These are phyloP conservation scores for Percina caprodes DNA, from an alignment of 2,113 vertebrate species.

Conservation along the genomic window DNA sequence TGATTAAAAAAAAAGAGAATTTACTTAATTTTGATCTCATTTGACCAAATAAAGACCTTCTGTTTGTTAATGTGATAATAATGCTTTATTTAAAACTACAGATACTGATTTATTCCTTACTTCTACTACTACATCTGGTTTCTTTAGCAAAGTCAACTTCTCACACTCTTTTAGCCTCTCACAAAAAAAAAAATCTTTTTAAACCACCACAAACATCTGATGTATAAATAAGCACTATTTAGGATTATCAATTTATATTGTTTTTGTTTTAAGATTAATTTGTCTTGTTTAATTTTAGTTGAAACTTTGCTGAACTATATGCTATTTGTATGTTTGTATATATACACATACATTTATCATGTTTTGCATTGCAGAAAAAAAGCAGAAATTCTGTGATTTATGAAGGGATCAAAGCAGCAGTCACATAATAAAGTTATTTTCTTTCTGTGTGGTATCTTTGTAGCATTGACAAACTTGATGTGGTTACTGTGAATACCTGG, in stretches of 20 bases:
- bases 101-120: too few relatives aligned
- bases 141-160: too few relatives aligned
- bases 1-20: neutral
- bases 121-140: too few relatives aligned
- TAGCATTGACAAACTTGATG: neutral
- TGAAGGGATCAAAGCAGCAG: neutral
- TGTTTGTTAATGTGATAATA: neutral
- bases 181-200: too few relatives aligned
- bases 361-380: neutral
- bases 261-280: too few relatives aligned
- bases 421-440: neutral
- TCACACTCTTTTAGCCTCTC: too few relatives aligned
- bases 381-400: neutral
- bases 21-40: neutral
- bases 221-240: too few relatives aligned
- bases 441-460: neutral
- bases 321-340: neutral
- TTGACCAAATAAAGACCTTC: neutral
- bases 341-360: neutral
- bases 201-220: too few relatives aligned
- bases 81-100: neutral
- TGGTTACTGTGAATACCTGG: constrained; percentile 83
- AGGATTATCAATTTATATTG: too few relatives aligned
- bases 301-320: too few relatives aligned
- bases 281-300: too few relatives aligned